A percentile compares a stretch with the other conserved stretches of the same genome.
Conservation (phyloP, 2,113 vertebrate species). For the Tetrao urogallus region DNA sequence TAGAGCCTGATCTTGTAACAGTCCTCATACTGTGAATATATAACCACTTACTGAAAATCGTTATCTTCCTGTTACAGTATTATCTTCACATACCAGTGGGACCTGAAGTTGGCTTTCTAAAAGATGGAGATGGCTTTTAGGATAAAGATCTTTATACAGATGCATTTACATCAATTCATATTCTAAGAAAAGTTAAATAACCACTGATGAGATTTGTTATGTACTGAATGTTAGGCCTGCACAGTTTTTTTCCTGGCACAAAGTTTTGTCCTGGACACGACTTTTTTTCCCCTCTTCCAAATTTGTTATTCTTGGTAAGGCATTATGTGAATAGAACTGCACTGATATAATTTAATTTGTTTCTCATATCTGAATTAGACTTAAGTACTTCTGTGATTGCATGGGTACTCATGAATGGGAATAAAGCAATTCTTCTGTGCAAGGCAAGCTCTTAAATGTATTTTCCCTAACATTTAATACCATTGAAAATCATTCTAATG, state of each 20-base stretch:
- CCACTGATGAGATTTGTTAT: background rate
- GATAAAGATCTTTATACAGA: background rate
- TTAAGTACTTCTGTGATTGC: background rate
- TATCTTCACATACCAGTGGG: background rate
- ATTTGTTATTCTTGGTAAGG: background rate
- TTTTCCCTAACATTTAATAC: background rate
- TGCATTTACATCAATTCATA: background rate
- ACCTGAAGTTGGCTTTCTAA: background rate
- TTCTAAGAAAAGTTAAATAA: background rate
- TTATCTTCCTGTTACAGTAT: background rate
- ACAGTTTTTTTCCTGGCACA: background rate
- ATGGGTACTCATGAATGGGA: background rate
- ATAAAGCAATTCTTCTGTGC: background rate
- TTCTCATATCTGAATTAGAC: conserved; percentile 8
- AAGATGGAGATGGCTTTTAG: background rate
- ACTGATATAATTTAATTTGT: conserved; percentile 11
- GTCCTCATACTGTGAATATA: background rate
- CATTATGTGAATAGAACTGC: background rate
- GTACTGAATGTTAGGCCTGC: background rate
- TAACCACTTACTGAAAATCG: background rate
- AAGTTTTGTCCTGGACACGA: background rate
- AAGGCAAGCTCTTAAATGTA: background rate
- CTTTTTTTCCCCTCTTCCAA: background rate
- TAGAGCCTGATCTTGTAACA: background rate
- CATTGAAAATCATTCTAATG: background rate